These are phyloP conservation scores for Leptestheria dahalacensis DNA, from an alignment of 1,140 invertebrate genomes.

Conservation along the genomic window DNA sequence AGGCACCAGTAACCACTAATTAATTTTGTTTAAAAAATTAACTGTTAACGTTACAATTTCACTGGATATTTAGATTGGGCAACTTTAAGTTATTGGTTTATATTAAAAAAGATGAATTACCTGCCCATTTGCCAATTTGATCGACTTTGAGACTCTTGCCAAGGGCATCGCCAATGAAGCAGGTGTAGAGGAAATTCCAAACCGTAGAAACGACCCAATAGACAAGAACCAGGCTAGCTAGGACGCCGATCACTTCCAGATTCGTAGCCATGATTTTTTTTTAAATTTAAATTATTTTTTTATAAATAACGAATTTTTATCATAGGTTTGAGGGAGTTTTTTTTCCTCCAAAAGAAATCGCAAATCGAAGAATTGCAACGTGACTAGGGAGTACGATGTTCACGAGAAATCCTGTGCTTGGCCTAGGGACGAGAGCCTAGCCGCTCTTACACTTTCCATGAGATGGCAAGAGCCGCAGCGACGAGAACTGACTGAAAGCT, in stretches of 20 bases:
- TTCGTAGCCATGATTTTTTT: slow-evolving; percentile 13
- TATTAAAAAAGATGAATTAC: not conserved
- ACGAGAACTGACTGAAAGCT: too few species aligned
- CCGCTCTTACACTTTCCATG: too few species aligned
- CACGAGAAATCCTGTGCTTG: too few species aligned
- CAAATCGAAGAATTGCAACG: too few species aligned
- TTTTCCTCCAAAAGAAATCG: too few species aligned
- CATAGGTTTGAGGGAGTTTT: too few species aligned
- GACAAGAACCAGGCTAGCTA: not conserved
- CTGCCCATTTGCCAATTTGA: slow-evolving; percentile 11
- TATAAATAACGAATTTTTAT: too few species aligned
- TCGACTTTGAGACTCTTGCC: slow-evolving; percentile 9
- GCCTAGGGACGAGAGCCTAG: too few species aligned
- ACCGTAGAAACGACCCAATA: slow-evolving; percentile 1
- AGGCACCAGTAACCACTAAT: slow-evolving; percentile 70
- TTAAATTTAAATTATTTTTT: not conserved
- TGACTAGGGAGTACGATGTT: too few species aligned
- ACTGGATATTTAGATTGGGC: too few species aligned
- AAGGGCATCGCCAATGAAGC: slow-evolving; percentile 8
- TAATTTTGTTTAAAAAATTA: slow-evolving; percentile 16
- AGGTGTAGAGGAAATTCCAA: slow-evolving; percentile 7
- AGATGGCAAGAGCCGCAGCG: too few species aligned
- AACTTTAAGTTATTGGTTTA: not conserved
- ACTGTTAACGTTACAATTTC: not conserved
- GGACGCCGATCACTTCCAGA: slow-evolving; percentile 14